Conservation (phyloP, 1,140 invertebrate species). For the Rhyacophila brunnea region DNA sequence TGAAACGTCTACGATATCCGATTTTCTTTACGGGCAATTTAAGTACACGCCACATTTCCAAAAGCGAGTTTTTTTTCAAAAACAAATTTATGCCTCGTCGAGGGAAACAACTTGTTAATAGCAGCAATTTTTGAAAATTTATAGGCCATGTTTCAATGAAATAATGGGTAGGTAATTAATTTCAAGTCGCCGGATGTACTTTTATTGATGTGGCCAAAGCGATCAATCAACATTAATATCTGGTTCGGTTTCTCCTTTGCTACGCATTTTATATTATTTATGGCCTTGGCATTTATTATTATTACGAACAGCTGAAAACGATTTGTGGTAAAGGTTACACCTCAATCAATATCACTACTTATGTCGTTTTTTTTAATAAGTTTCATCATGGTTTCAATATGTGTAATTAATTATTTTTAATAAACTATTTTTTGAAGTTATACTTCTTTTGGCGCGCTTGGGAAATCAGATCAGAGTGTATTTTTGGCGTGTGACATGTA, state of each 20-base stretch:
- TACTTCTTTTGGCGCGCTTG: no score
- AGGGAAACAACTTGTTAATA: no score
- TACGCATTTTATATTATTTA: not conserved
- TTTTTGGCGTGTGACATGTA: no score
- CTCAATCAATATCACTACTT: not conserved
- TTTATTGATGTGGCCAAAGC: not conserved
- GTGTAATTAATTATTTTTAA: no score
- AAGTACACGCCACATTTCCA: no score
- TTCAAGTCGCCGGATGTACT: not conserved
- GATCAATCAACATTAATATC: not conserved
- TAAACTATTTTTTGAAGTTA: no score
- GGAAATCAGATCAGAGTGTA: no score
- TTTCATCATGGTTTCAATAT: not conserved
- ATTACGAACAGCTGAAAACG: not conserved
- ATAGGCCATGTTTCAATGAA: slow-evolving; percentile 3
- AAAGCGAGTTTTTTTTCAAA: no score
- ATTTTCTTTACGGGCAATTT: no score
- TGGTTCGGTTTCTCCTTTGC: no score
- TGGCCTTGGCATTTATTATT: not conserved
- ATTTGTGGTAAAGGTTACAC: not conserved
- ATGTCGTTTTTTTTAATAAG: not conserved
- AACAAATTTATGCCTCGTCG: no score
- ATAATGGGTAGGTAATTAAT: not conserved
- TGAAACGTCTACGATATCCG: no score
- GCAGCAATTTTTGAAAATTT: not conserved